These are phyloP conservation scores for Cichladusa arquata DNA, from an alignment of 2,113 vertebrate genomes.

Conservation along the genomic window DNA sequence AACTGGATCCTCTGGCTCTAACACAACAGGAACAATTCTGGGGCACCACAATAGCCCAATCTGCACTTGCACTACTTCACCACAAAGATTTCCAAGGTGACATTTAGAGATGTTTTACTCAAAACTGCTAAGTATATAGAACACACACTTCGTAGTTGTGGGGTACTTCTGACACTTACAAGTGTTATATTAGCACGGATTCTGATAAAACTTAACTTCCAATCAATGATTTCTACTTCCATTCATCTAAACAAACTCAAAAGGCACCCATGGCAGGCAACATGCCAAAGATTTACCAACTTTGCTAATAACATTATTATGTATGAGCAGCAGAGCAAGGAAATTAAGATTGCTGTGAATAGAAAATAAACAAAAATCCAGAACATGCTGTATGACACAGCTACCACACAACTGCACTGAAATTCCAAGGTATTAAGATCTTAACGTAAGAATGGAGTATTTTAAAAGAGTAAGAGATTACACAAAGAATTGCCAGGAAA, in stretches of 20 bases:
- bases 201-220: not conserved
- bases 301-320: not conserved
- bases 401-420: not conserved
- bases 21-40: not conserved
- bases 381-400: accelerated
- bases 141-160: not conserved
- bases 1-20: not conserved
- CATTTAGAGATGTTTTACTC: not conserved
- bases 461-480: not conserved
- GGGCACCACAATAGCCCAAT: not conserved
- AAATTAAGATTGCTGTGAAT: not conserved
- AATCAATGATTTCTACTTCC: not conserved
- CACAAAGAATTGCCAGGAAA: not conserved
- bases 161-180: not conserved
- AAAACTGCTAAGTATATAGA: not conserved
- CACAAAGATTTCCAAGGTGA: not conserved
- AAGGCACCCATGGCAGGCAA: not conserved
- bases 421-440: not conserved
- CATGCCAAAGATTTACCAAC: not conserved
- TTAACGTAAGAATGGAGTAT: not conserved
- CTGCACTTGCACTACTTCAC: not conserved
- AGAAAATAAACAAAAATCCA: not conserved
- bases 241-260: not conserved
- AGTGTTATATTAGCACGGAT: not conserved
- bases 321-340: not conserved